phyloP scores from a whole-genome alignment of 2,888 invertebrate species.

The Aleiodes leptofemur region DNA sequence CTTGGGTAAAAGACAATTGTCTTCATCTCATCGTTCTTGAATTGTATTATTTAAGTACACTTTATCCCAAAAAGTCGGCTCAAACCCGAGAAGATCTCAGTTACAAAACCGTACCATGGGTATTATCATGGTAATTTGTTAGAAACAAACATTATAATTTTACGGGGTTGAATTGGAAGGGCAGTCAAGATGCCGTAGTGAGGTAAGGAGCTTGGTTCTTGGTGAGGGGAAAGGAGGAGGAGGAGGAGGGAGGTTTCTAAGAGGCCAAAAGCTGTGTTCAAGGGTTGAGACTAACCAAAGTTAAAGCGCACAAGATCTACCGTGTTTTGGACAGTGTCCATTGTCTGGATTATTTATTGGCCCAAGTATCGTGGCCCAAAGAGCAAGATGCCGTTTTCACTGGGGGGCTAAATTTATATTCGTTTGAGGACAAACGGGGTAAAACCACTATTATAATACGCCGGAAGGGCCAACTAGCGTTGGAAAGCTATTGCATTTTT shows the following conservation, averaged over 20 bases:
- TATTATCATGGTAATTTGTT: constrained; percentile 76
- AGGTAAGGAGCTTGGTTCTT: constrained; percentile 35
- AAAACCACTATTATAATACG: constrained; percentile 20
- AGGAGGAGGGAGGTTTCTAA: constrained; percentile 42
- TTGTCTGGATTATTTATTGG: constrained; percentile 75
- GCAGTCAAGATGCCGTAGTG: constrained; percentile 12
- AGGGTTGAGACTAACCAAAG: constrained; percentile 69
- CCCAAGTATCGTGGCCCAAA: constrained; percentile 62
- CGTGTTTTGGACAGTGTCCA: constrained; percentile 76
- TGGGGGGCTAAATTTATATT: constrained; percentile 1
- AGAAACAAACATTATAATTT: constrained; percentile 75
- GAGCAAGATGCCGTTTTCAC: constrained; percentile 66
- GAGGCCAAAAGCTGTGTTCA: constrained; percentile 49
- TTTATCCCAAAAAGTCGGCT: constrained; percentile 15
- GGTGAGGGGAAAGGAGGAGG: constrained; percentile 47
- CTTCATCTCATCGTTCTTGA: constrained; percentile 49
- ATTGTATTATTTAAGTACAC: constrained; percentile 28
- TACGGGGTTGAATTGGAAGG: constrained; percentile 51
- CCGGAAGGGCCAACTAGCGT: constrained; percentile 16
- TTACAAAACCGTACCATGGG: constrained; percentile 54
- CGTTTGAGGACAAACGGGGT: constrained; percentile 3
- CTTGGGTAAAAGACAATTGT: constrained; percentile 57
- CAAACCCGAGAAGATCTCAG: constrained; percentile 22
- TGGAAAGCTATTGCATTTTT: not conserved
- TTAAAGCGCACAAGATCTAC: constrained; percentile 73